These are phyloP conservation scores for Epizoanthus fatuus DNA, from an alignment of 92 coral and sea anemone genomes.

Conservation along the genomic window DNA sequence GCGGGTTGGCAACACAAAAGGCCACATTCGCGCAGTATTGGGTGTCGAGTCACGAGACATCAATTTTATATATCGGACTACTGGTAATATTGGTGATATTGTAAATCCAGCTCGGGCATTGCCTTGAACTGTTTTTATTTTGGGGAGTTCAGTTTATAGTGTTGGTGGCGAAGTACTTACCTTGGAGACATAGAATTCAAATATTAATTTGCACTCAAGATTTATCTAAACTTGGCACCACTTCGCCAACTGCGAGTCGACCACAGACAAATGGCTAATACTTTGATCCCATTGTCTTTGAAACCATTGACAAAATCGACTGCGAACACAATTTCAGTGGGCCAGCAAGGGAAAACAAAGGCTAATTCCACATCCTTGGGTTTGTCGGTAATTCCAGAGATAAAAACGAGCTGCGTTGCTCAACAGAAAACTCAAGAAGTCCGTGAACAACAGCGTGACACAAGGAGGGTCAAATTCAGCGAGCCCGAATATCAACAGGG, in stretches of 20 bases:
- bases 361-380: conserved; percentile 6
- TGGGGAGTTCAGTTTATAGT: too few relatives aligned
- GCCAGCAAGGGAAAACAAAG: conserved; percentile 10
- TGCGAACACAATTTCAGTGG: conserved; percentile 27
- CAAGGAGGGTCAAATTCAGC: conserved; percentile 1
- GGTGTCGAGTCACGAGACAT: not conserved
- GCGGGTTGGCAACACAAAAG: not conserved
- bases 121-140: too few relatives aligned
- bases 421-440: conserved; percentile 17
- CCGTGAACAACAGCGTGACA: not conserved
- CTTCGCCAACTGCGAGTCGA: not conserved
- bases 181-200: not conserved
- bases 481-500: not conserved
- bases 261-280: conserved; percentile 25
- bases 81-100: too few relatives aligned
- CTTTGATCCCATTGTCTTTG: conserved; percentile 30
- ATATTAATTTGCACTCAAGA: not conserved
- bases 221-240: not conserved
- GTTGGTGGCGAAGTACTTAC: too few relatives aligned
- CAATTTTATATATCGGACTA: not conserved
- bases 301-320: conserved; percentile 19
- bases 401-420: not conserved
- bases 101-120: too few relatives aligned
- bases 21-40: not conserved
- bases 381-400: conserved; percentile 16